Conservation (phyloP, 23 tunicate species). For the Trididemnum nubilum region DNA sequence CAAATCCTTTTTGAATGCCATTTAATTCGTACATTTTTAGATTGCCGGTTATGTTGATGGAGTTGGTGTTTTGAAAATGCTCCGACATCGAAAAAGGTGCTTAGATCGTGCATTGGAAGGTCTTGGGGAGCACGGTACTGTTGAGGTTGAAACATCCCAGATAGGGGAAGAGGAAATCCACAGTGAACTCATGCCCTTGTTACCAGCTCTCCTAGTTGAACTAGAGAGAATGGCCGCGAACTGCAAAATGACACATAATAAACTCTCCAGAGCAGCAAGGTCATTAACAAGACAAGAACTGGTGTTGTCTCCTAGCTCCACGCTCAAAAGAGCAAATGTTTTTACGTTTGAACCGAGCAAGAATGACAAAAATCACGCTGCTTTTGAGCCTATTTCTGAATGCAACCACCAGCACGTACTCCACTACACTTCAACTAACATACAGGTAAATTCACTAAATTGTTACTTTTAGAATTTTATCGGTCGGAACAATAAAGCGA, state of each 20-base stretch:
- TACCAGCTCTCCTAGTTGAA: conserved; percentile 64
- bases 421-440: conserved; percentile 57
- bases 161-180: conserved; percentile 62
- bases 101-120: conserved; percentile 70
- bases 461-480: too few relatives aligned
- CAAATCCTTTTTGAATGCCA: not conserved
- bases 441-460: conserved; percentile 50
- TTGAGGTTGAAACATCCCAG: conserved; percentile 77
- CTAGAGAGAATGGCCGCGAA: conserved; percentile 75
- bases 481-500: too few relatives aligned
- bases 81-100: conserved; percentile 74
- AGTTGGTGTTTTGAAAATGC: conserved; percentile 70
- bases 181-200: conserved; percentile 65
- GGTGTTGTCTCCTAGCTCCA: conserved; percentile 37
- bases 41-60: conserved; percentile 75
- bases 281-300: conserved; percentile 37
- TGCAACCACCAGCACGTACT: conserved; percentile 81
- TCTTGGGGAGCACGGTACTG: conserved; percentile 72
- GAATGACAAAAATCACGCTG: not conserved
- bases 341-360: conserved; percentile 48
- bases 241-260: conserved; percentile 60
- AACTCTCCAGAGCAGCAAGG: conserved; percentile 44
- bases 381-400: conserved; percentile 53
- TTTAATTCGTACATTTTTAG: conserved; percentile 20
- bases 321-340: conserved; percentile 14